Base-by-base conservation (phyloP, 2,888 invertebrate genomes). In the Drosophila eohydei region DNA sequence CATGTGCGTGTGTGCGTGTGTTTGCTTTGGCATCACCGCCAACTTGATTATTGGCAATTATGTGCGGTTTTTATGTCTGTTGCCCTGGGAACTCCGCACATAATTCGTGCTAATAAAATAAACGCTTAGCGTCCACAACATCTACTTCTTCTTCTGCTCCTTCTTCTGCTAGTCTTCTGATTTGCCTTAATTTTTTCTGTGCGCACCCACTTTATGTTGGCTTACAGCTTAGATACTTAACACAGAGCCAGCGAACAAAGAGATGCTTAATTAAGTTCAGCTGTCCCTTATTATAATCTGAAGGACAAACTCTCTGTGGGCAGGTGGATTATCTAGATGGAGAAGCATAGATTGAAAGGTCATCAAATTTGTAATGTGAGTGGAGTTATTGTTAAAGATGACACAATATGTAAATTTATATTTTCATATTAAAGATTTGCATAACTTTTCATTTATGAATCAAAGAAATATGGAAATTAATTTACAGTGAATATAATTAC, bases 1-100 rank as follows among this genome's bases (percentile, higher is more conserved):
- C 28, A 36, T 52, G 7, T 36, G 48, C 52, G 16, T 54, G 46
- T 50, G 44, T 63, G 46, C 30, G 52, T 64, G 50, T 65, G 44
- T 67, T 54, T 63, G 46, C 43, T 28, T 56, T 56, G 46, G 38
- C 26, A 54, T 38, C 43, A 41, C 68, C 54, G 57, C 43, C 46
- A 55, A 76, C 77, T 88, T 83, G 78, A 89, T 89, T 89, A 84
- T 84, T 80, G 71, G 78, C 83, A 88, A 82, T 85, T 88, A 85
- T 83, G 73, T 85, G 74, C 58, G 78, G 71, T 63, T 80, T 84
- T 71, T 60, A 71, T 78, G 70, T 57, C 48, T 56, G 51, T 46
- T 52, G 46, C 54, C 34, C 30, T n/a, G 26, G 44, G 26, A 57
- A 38, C 26, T 44, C 30, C 44, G 21, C 69, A 69, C 56, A 78